Conservation (phyloP, 2,888 invertebrate species). For the Antheraea yamamai region DNA sequence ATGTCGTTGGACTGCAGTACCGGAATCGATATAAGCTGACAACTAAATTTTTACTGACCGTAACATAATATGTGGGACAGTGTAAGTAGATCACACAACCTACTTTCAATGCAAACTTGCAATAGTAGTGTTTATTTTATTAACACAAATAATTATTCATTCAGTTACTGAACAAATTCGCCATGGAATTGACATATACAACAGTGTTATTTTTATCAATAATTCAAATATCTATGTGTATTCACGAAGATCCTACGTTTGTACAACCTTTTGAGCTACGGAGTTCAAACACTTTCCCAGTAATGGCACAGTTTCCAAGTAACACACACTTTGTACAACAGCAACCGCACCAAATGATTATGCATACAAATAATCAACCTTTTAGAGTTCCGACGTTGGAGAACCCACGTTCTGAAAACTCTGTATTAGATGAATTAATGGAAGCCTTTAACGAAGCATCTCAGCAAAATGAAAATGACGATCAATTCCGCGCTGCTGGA, state of each 20-base stretch:
- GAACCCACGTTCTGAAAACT: constrained; percentile 24
- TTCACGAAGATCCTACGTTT: constrained; percentile 47
- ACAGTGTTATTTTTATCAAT: constrained; percentile 42
- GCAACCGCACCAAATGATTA: constrained; percentile 28
- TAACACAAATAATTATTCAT: constrained; percentile 35
- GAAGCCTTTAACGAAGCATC: constrained; percentile 45
- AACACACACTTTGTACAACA: constrained; percentile 22
- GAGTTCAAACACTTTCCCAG: constrained; percentile 37
- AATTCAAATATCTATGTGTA: constrained; percentile 36
- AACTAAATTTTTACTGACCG: constrained; percentile 53
- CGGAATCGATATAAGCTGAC: constrained; percentile 75
- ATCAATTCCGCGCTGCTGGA: constrained; percentile 34
- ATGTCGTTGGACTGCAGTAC: constrained; percentile 75
- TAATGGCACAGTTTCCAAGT: constrained; percentile 30
- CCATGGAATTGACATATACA: constrained; percentile 47
- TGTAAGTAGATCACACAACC: constrained; percentile 46
- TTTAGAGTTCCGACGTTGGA: constrained; percentile 24
- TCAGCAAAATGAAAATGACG: constrained; percentile 35
- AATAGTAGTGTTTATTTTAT: constrained; percentile 43
- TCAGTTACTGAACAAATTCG: constrained; percentile 38
- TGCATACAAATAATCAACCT: constrained; percentile 27
- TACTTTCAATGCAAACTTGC: constrained; percentile 52
- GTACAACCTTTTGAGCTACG: constrained; percentile 51
- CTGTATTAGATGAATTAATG: constrained; percentile 36
- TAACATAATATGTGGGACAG: constrained; percentile 51